These are phyloP conservation scores for Lasioglossum calceatum DNA, from an alignment of 2,888 invertebrate species.

Conservation along the genomic window DNA sequence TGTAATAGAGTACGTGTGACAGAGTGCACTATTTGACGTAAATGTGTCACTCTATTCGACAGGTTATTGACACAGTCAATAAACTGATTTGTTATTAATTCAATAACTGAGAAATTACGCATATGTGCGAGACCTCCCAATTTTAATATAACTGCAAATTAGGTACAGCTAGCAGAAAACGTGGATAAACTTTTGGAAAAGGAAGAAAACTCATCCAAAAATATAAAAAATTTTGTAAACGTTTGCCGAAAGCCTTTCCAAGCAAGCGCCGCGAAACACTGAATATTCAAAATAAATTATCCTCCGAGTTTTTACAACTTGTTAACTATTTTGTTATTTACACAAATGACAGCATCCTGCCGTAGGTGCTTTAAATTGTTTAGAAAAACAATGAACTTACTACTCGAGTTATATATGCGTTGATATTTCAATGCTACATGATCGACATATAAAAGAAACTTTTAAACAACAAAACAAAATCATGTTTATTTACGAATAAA, in stretches of 20 bases:
- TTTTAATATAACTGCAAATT: not conserved
- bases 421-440: too few relatives aligned
- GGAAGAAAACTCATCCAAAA: not conserved
- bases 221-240: not conserved
- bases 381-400: too few relatives aligned
- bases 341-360: not conserved
- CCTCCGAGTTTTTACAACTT: not conserved
- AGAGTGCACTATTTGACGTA: constrained; percentile 1
- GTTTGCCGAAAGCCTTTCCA: not conserved
- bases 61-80: not conserved
- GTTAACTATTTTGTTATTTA: not conserved
- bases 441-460: not conserved
- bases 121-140: not conserved
- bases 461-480: not conserved
- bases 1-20: not conserved
- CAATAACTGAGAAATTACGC: not conserved
- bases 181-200: not conserved
- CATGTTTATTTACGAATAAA: not conserved
- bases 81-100: not conserved
- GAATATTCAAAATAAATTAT: not conserved
- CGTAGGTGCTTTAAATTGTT: too few relatives aligned
- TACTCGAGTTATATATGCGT: too few relatives aligned
- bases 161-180: not conserved
- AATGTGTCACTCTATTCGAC: not conserved
- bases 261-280: too few relatives aligned